These are phyloP conservation scores for Seladonia tumulorum DNA, from an alignment of 2,888 invertebrate genomes.

Conservation along the genomic window DNA sequence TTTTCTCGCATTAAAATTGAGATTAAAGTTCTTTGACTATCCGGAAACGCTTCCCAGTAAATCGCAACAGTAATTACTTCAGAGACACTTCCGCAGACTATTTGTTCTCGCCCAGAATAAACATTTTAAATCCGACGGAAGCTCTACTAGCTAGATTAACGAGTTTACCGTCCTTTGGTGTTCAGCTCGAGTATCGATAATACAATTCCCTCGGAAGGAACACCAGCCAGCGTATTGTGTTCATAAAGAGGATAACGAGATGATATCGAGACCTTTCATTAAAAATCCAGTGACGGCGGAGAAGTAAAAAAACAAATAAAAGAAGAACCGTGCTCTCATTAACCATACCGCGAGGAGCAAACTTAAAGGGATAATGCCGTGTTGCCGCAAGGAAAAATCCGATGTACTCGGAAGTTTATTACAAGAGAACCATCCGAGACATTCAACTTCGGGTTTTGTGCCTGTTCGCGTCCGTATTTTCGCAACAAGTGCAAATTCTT, in stretches of 20 bases:
- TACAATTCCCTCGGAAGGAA: too few species aligned
- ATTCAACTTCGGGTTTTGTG: not conserved
- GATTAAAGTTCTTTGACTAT: not conserved
- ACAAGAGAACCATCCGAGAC: not conserved
- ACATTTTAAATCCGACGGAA: not conserved
- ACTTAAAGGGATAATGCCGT: not conserved
- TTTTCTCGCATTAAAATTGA: not conserved
- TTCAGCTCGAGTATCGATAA: not conserved
- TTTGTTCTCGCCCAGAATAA: not conserved
- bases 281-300: not conserved
- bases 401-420: not conserved
- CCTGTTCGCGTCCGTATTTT: too few species aligned
- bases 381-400: not conserved
- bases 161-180: not conserved
- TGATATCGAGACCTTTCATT: slow-evolving; percentile 6
- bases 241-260: slow-evolving; percentile 1
- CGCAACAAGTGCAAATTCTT: too few species aligned
- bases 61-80: not conserved
- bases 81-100: not conserved
- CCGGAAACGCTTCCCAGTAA: not conserved
- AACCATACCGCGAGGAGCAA: not conserved
- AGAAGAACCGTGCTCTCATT: not conserved
- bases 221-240: not conserved
- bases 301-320: not conserved
- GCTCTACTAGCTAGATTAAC: not conserved